Base-by-base conservation (phyloP, 2,113 vertebrate species). In the Crotalus tigris region DNA sequence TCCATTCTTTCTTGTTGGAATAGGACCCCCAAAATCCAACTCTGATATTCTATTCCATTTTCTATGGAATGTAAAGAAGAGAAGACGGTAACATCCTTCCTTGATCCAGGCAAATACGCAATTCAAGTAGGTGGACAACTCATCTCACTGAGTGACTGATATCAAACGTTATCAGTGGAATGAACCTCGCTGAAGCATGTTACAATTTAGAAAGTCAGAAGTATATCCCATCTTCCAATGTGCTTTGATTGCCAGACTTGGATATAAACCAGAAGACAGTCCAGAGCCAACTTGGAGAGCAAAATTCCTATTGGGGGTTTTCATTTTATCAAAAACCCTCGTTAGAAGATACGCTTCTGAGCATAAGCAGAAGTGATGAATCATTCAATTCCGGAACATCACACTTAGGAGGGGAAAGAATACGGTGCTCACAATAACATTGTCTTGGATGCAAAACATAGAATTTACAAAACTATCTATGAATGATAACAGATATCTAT, bases 131-230 rank as follows among this genome's bases (percentile, higher is more conserved):
- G 95, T 94, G 95, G 94, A 92, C 87, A 92, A 91, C 92, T 93
- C 95, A 92, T 93, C 89, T 93, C 39, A 93, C 75, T 93, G 94
- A 95, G 87, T 94, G 93, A 94, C 85, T 94, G 86, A 96, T 87
- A 94, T 64, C 93, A 93, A 93, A 86, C 88, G 46, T 39, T 93
- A 89, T 93, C 87, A 89, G 88, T 90, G 88, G 69, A 64, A 69
- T 95, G 88, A 75, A 90, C 2, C 4, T 2, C 93, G 88, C 9
- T 95, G 91, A 54, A 95, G 93, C 93, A 33, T 1, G 2, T 6
- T 75, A 17, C 92, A 44, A 44, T 58, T 90, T 44, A 94, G 55
- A 95, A 86, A 95, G 91, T 91, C 96, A 96, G 94, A 44, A 94
- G 49, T 12, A 49, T 95, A 0, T 4, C 0, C 94, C 81, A 94